Percentiles rank a stretch among this genome's conserved stretches.
Conservation (phyloP, 2,113 vertebrate genomes). For the Pandion haliaetus region DNA sequence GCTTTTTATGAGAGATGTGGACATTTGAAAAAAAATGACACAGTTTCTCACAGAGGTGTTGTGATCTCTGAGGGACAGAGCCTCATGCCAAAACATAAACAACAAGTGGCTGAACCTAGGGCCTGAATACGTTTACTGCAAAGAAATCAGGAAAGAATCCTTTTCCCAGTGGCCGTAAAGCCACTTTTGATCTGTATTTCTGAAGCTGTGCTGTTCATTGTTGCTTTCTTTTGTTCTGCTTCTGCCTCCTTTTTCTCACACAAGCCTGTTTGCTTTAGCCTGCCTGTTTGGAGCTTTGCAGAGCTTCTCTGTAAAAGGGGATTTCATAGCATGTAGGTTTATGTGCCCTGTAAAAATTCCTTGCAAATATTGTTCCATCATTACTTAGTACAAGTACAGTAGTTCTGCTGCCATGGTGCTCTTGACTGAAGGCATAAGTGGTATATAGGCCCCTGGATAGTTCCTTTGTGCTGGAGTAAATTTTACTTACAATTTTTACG, state of each 20-base stretch:
- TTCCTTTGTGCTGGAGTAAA: constrained; percentile 3
- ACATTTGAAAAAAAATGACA: neutral
- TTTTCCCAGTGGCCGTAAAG: neutral
- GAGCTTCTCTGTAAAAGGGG: neutral
- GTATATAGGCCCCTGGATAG: neutral
- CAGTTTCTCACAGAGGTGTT: neutral
- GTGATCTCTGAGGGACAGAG: neutral
- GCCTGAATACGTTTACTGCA: neutral
- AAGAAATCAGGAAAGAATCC: neutral
- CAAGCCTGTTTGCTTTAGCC: neutral
- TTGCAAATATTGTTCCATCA: neutral
- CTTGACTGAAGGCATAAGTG: constrained; percentile 6
- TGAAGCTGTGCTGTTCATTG: neutral
- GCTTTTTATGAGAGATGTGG: neutral
- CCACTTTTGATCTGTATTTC: constrained; percentile 4
- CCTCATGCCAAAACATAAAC: neutral
- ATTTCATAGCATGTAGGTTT: neutral
- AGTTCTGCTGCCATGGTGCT: neutral
- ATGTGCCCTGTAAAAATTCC: constrained; percentile 22
- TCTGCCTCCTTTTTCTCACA: neutral
- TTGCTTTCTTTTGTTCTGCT: constrained; percentile 18
- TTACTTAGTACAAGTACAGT: neutral
- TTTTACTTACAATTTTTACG: constrained; percentile 30
- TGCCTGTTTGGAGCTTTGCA: neutral
- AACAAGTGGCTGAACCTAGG: neutral